A percentile compares a stretch with the other conserved stretches of the same genome.
phyloP scores from a whole-genome alignment of 2,888 invertebrate genomes.

The Frankliniella fusca region DNA sequence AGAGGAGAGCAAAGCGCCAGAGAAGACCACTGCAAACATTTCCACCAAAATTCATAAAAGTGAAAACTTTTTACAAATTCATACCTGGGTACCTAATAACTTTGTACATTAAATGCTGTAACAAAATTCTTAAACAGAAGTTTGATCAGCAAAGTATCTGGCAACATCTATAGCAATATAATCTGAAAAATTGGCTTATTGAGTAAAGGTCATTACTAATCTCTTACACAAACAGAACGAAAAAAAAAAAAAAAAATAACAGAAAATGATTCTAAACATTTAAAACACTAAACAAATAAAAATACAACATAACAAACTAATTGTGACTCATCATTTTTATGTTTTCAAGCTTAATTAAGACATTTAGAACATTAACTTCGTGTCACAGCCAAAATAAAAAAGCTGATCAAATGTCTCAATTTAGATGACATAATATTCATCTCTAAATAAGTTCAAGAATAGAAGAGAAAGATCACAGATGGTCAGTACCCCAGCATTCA shows the following conservation, averaged over 20 bases:
- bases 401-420: neutral
- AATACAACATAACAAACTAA: constrained; percentile 2
- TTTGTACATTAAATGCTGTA: too few species aligned
- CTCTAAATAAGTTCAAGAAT: neutral
- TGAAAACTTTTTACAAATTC: neutral
- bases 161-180: too few species aligned
- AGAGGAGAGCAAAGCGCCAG: neutral
- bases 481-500: neutral
- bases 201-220: too few species aligned
- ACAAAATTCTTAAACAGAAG: too few species aligned
- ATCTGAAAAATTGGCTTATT: too few species aligned
- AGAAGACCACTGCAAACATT: neutral
- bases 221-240: too few species aligned
- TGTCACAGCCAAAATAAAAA: neutral
- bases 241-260: neutral
- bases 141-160: too few species aligned
- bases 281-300: neutral
- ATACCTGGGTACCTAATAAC: neutral
- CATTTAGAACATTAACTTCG: neutral
- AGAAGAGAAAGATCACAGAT: constrained; percentile 16
- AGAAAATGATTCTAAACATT: neutral
- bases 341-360: neutral
- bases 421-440: neutral
- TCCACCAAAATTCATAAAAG: neutral
- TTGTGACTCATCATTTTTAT: neutral